These are phyloP conservation scores for Parthenolecanium corni DNA, from an alignment of 2,888 invertebrate species.

Conservation along the genomic window DNA sequence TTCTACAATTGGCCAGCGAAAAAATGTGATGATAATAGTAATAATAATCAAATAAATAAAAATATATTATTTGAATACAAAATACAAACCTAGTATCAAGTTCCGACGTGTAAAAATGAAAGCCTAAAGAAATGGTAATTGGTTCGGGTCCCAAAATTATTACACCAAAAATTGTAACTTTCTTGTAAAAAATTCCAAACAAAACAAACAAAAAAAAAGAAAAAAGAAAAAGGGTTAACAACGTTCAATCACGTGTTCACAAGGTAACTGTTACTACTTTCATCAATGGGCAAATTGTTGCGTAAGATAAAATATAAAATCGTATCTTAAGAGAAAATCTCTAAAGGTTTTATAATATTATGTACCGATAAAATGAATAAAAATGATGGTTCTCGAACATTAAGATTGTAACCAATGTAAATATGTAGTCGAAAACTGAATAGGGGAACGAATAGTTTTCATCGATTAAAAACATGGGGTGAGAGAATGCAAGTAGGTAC, in stretches of 20 bases:
- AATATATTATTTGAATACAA: too few species aligned
- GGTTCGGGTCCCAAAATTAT: background rate
- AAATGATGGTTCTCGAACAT: background rate
- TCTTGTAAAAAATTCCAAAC: conserved; percentile 1
- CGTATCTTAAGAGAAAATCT: background rate
- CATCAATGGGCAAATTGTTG: too few species aligned
- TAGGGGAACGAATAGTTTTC: background rate
- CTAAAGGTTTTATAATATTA: conserved; percentile 11
- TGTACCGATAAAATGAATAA: background rate
- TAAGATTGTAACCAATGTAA: conserved; percentile 7
- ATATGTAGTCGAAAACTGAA: background rate
- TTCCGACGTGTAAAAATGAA: too few species aligned
- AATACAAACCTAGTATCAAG: too few species aligned
- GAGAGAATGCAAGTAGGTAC: too few species aligned
- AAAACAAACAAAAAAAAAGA: too few species aligned
- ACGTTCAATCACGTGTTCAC: conserved; percentile 12
- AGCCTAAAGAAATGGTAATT: too few species aligned
- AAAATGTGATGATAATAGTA: too few species aligned
- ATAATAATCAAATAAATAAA: too few species aligned
- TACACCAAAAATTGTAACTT: background rate
- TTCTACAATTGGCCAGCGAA: too few species aligned
- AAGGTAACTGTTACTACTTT: conserved; percentile 23
- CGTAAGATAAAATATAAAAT: background rate
- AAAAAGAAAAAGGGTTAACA: conserved; percentile 15
- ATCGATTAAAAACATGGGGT: background rate